phyloP scores from a whole-genome alignment of 2,888 invertebrate species.

The Drosophila helvetica region DNA sequence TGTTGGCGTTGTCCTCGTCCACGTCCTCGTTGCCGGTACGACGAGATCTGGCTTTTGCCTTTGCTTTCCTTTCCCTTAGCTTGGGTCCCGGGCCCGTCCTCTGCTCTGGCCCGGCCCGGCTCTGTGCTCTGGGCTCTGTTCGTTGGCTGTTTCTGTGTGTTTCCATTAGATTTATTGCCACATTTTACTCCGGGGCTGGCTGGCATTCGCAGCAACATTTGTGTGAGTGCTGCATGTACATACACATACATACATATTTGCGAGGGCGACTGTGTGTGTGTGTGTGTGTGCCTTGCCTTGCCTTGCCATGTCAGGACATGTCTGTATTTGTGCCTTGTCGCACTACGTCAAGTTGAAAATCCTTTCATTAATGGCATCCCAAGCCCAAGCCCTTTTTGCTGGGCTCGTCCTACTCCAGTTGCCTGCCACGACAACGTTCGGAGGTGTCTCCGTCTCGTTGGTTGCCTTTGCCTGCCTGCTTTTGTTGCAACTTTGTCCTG shows the following conservation, averaged over 20 bases:
- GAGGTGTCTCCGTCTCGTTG: constrained; percentile 36
- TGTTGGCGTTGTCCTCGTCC: constrained; percentile 29
- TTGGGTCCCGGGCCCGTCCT: constrained; percentile 5
- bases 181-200: constrained; percentile 70
- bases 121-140: constrained; percentile 24
- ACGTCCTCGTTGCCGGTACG: constrained; percentile 35
- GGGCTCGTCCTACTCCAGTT: constrained; percentile 45
- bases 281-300: constrained; percentile 34
- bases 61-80: constrained; percentile 16
- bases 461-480: constrained; percentile 27
- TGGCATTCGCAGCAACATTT: constrained; percentile 50
- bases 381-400: constrained; percentile 57
- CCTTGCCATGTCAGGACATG: constrained; percentile 43
- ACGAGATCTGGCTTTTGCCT: constrained; percentile 34
- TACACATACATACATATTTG: constrained; percentile 18
- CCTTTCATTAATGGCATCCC: constrained; percentile 79
- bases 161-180: constrained; percentile 81
- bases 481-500: constrained; percentile 43
- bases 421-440: constrained; percentile 41
- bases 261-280: constrained; percentile 29
- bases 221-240: constrained; percentile 44
- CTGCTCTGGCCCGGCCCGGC: constrained; percentile 2
- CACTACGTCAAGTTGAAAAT: constrained; percentile 73
- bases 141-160: constrained; percentile 58
- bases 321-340: constrained; percentile 41